These are phyloP conservation scores for Chlorospingus semifuscus DNA, from an alignment of 2,797 vertebrate genomes.

Conservation along the genomic window DNA sequence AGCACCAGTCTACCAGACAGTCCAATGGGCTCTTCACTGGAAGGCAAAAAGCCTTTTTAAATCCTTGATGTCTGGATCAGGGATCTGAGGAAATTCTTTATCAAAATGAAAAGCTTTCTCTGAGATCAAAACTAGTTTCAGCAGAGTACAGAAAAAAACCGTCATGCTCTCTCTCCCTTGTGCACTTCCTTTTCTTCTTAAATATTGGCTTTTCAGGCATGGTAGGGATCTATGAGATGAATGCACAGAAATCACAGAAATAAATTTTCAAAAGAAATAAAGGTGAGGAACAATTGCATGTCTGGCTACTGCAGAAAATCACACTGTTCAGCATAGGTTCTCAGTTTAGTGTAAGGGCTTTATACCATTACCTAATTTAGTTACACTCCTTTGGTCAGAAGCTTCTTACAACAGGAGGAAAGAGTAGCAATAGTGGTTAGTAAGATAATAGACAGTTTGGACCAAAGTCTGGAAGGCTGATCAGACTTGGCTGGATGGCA, in stretches of 20 bases:
- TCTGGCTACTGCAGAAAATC: not conserved
- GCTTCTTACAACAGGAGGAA: not conserved
- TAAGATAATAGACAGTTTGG: not conserved
- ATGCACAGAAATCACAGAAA: not conserved
- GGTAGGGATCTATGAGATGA: not conserved
- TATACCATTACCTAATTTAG: not conserved
- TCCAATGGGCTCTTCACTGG: not conserved
- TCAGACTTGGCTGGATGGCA: not conserved
- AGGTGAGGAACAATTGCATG: not conserved
- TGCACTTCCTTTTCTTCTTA: not conserved
- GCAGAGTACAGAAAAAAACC: not conserved
- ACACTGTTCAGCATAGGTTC: not conserved
- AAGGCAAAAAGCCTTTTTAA: not conserved
- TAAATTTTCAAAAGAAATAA: not conserved
- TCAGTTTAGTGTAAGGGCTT: not conserved
- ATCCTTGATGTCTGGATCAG: not conserved
- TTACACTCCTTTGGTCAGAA: not conserved
- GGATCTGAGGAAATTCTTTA: not conserved
- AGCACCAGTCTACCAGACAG: not conserved
- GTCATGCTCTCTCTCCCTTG: not conserved
- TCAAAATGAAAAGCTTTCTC: not conserved
- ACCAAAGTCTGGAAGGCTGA: not conserved
- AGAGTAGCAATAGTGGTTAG: not conserved
- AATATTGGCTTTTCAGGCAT: not conserved
- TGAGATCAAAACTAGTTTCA: not conserved